phyloP scores from a whole-genome alignment of 2,797 vertebrate genomes.

The Cirrhinus molitorella region DNA sequence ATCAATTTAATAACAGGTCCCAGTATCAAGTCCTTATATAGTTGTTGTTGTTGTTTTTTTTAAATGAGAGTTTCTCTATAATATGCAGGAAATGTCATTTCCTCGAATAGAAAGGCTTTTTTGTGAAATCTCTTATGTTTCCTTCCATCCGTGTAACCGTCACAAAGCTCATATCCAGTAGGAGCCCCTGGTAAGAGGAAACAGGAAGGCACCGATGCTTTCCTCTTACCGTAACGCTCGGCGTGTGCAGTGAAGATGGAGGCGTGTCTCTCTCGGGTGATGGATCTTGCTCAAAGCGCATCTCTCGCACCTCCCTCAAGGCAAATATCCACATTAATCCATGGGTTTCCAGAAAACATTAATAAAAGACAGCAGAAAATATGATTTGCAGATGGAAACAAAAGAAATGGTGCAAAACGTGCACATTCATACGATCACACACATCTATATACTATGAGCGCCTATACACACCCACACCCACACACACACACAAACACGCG shows the following conservation, averaged over 20 bases:
- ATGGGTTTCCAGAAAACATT: conserved; percentile 61
- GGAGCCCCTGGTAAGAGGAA: conserved; percentile 73
- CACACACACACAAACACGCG: conserved; percentile 41
- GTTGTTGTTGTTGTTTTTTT: conserved; percentile 49
- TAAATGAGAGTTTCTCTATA: conserved; percentile 62
- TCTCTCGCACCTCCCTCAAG: conserved; percentile 70
- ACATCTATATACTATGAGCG: conserved; percentile 49
- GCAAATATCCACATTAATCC: conserved; percentile 72
- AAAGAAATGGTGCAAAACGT: conserved; percentile 56
- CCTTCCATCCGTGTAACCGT: conserved; percentile 53
- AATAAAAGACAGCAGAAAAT: conserved; percentile 62
- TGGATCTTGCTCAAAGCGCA: conserved; percentile 71
- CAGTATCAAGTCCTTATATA: conserved; percentile 71
- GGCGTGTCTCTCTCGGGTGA: conserved; percentile 53
- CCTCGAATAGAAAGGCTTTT: conserved; percentile 86
- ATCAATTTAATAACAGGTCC: conserved; percentile 87
- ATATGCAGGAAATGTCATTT: conserved; percentile 79
- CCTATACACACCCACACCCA: conserved; percentile 40
- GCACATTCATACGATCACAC: conserved; percentile 43
- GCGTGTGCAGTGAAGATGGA: conserved; percentile 51
- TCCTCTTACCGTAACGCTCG: conserved; percentile 75
- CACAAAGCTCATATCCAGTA: conserved; percentile 60
- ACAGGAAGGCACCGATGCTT: conserved; percentile 88
- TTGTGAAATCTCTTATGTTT: conserved; percentile 80
- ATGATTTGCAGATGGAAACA: conserved; percentile 39